Evolutionary conservation across 2,888 invertebrate species (phyloP).

Genomic region (Oxytorus armatus): DNA sequence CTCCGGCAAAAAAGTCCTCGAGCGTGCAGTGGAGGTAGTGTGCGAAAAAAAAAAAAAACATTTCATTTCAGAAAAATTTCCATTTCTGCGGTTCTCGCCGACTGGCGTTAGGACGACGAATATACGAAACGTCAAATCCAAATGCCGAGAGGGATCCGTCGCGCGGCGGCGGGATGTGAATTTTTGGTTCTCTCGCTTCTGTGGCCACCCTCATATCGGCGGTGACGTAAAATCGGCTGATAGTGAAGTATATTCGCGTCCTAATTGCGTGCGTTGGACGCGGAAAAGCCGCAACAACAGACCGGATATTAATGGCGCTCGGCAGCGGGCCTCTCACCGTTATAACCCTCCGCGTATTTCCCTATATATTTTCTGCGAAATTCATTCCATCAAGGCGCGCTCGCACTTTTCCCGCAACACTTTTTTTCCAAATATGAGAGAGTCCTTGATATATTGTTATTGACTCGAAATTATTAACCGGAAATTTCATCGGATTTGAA

Average conservation of each 20-base stretch:
- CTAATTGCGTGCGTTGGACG: conserved; percentile 58
- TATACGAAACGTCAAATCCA: conserved; percentile 63
- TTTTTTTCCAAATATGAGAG: neutral
- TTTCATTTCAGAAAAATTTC: conserved; percentile 32
- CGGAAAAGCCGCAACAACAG: conserved; percentile 47
- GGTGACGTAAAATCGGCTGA: conserved; percentile 45
- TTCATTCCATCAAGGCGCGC: conserved; percentile 2
- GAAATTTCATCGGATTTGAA: neutral
- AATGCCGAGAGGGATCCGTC: conserved; percentile 30
- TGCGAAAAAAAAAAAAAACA: conserved; percentile 35
- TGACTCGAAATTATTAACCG: neutral
- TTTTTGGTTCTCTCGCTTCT: conserved; percentile 23
- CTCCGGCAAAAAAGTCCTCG: conserved; percentile 15
- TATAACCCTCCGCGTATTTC: conserved; percentile 2
- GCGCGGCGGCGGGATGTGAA: conserved; percentile 11
- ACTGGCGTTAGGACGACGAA: conserved; percentile 10
- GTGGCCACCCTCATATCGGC: conserved; percentile 37
- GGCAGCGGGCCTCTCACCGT: conserved; percentile 1
- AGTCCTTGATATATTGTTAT: conserved; percentile 4
- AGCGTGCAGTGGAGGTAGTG: neutral
- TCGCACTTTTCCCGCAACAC: neutral
- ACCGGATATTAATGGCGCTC: conserved; percentile 63
- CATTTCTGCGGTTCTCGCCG: conserved; percentile 7
- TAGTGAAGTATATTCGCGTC: conserved; percentile 56
- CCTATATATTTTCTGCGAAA: neutral